Evolutionary conservation across 2,113 vertebrate species (phyloP).

Genomic region (Gasterosteus aculeatus): DNA sequence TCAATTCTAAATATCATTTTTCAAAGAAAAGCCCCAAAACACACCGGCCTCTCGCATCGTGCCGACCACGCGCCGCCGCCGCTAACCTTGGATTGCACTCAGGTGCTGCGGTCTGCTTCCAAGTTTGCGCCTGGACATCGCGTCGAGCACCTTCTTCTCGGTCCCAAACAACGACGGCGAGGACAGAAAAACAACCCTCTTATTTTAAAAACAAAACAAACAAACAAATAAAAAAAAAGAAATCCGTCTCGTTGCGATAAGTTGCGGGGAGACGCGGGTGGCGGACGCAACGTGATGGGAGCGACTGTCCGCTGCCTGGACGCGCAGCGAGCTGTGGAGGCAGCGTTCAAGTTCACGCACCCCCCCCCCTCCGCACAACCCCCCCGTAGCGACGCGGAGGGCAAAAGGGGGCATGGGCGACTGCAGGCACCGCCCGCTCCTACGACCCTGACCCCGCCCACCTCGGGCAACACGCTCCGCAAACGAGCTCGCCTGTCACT

Average conservation of each 20-base stretch:
- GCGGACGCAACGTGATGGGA: conserved; percentile 37
- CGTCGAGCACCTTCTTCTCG: conserved; percentile 49
- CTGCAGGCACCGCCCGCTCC: conserved; percentile 67
- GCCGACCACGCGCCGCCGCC: conserved; percentile 10
- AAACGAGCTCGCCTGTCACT: background rate
- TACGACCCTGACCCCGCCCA: conserved; percentile 72
- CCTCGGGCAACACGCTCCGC: background rate
- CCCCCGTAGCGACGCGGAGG: conserved; percentile 62
- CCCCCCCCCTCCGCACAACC: conserved; percentile 56
- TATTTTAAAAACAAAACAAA: too few species aligned
- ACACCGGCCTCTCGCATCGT: background rate
- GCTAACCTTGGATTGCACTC: conserved; percentile 82
- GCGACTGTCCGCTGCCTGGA: conserved; percentile 53
- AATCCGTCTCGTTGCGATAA: conserved; percentile 24
- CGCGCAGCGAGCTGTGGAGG: conserved; percentile 59
- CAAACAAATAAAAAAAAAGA: background rate
- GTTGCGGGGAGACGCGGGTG: conserved; percentile 17
- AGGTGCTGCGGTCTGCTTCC: conserved; percentile 86
- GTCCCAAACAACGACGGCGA: conserved; percentile 7
- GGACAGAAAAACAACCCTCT: background rate
- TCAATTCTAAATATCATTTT: background rate
- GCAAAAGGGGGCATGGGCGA: conserved; percentile 73
- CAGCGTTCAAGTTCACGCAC: conserved; percentile 85
- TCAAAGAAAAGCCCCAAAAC: background rate
- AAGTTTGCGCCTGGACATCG: conserved; percentile 86